phyloP scores from a whole-genome alignment of 2,797 vertebrate genomes.

The Chaetophractus vellerosus region DNA sequence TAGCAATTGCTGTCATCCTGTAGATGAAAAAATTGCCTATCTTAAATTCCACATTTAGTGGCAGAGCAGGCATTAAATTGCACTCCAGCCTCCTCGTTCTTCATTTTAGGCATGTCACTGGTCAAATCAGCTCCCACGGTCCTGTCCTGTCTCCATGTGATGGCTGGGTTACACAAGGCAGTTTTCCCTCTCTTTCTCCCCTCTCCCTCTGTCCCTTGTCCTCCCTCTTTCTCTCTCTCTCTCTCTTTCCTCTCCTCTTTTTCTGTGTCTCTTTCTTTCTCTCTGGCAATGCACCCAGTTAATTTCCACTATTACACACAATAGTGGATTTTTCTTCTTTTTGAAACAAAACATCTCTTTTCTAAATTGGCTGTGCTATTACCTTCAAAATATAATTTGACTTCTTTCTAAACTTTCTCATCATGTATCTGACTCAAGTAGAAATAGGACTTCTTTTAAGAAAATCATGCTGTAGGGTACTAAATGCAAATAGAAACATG shows the following conservation, averaged over 20 bases:
- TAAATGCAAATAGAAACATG: not conserved
- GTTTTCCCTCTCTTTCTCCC: not conserved
- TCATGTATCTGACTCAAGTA: not conserved
- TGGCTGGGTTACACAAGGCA: not conserved
- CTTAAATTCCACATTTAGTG: not conserved
- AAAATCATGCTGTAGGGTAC: not conserved
- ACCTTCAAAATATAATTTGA: slow-evolving; percentile 30
- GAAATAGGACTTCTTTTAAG: not conserved
- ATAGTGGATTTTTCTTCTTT: slow-evolving; percentile 1
- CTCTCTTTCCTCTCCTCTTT: not conserved
- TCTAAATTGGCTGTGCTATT: not conserved
- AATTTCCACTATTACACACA: not conserved
- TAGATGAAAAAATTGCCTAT: not conserved
- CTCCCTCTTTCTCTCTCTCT: not conserved
- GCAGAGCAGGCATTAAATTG: not conserved
- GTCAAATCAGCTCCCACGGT: not conserved
- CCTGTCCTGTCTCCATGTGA: not conserved
- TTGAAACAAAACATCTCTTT: slow-evolving; percentile 25
- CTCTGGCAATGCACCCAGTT: not conserved
- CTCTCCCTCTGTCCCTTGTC: too few species aligned
- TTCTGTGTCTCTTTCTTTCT: too few species aligned
- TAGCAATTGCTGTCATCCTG: not conserved
- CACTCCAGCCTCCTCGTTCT: not conserved
- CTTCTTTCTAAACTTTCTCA: slow-evolving; percentile 38
- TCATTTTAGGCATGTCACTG: not conserved